These are phyloP conservation scores for Lysiphlebus fabarum DNA, from an alignment of 1,140 invertebrate species.

Conservation along the genomic window DNA sequence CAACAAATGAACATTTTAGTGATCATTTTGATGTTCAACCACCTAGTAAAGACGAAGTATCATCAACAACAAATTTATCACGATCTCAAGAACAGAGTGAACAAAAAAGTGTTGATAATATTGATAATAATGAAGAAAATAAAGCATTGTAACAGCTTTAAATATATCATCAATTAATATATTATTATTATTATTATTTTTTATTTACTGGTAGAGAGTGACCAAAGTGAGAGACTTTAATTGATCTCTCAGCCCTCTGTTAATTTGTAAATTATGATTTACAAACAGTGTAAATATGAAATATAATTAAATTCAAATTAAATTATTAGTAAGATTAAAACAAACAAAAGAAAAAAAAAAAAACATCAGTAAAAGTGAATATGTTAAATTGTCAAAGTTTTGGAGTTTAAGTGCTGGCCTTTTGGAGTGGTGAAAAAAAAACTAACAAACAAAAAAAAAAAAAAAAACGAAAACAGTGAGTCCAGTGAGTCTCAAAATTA, in stretches of 20 bases:
- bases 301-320: neutral
- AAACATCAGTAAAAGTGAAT: constrained; percentile 19
- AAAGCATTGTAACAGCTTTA: constrained; percentile 3
- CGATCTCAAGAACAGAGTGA: neutral
- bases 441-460: constrained; percentile 14
- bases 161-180: neutral
- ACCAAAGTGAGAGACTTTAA: constrained; percentile 37
- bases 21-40: neutral
- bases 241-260: constrained; percentile 22
- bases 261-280: constrained; percentile 17
- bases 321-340: neutral
- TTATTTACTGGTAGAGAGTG: constrained; percentile 21
- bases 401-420: constrained; percentile 29
- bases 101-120: constrained; percentile 1
- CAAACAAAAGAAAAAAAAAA: constrained; percentile 15
- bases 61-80: neutral
- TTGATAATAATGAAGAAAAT: neutral
- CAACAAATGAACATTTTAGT: too few species aligned
- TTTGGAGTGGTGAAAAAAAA: constrained; percentile 43
- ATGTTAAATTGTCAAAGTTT: constrained; percentile 20
- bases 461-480: constrained; percentile 29
- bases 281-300: constrained; percentile 39
- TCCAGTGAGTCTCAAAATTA: constrained; percentile 36
- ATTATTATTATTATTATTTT: neutral
- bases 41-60: neutral